Evolutionary conservation across 1,140 invertebrate genomes (phyloP).

Genomic region (Marisa cornuarietis): DNA sequence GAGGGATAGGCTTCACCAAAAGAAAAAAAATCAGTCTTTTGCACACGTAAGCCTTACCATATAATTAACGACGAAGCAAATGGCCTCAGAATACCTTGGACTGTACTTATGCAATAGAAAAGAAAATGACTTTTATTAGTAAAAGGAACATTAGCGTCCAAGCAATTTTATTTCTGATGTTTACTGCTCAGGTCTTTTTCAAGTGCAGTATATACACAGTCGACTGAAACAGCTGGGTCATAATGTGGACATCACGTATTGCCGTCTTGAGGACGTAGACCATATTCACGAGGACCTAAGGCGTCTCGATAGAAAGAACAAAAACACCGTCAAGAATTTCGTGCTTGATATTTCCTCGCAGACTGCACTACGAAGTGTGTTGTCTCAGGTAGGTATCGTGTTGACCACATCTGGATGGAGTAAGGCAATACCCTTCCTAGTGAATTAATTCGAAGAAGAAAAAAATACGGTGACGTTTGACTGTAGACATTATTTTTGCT

Average conservation of each 20-base stretch:
- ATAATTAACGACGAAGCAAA: no score
- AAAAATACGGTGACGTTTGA: no score
- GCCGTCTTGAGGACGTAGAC: conserved; percentile 58
- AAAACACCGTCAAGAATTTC: conserved; percentile 68
- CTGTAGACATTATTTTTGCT: neutral
- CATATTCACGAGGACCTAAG: conserved; percentile 63
- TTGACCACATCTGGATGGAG: neutral
- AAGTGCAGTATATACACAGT: conserved; percentile 30
- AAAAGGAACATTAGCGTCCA: no score
- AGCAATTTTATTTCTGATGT: neutral
- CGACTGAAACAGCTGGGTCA: conserved; percentile 18
- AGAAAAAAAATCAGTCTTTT: no score
- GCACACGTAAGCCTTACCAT: no score
- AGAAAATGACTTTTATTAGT: no score
- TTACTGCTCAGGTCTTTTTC: conserved; percentile 23
- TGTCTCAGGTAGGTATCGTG: conserved; percentile 40
- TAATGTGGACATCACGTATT: conserved; percentile 32
- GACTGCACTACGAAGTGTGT: conserved; percentile 35
- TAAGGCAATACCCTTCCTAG: no score
- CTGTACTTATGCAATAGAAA: no score
- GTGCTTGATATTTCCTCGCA: conserved; percentile 49
- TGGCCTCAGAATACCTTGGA: no score
- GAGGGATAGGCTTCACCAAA: no score
- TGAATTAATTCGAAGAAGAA: no score
- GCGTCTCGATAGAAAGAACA: conserved; percentile 48